Base-by-base conservation (phyloP, 2,797 vertebrate genomes). In the Urosaurus nigricauda region DNA sequence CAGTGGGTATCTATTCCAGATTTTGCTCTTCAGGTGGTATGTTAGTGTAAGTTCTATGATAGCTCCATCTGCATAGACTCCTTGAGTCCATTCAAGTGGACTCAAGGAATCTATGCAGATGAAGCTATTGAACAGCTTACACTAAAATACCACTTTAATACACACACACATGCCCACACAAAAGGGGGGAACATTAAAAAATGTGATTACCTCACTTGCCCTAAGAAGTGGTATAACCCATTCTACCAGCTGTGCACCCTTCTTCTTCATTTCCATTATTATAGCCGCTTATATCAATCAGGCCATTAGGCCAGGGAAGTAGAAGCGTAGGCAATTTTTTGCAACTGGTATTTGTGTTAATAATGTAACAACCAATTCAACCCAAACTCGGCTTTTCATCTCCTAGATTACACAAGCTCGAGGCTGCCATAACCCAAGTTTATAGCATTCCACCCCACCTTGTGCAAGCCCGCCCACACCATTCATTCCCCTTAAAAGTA, bases 361-460 rank as follows among this genome's bases (percentile, higher is more conserved):
- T 75, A 24, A 74, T 14, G 12, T 32, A 53, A 60, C 32, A 51
- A 35, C 51, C 51, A 37, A 29, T 80, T 65, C 74, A 65, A 19
- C 63, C 56, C 74, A 88, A 83, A 5, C 51, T 35, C 26, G 26
- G 65, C 37, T 70, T 79, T 79, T 89, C 43, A 71, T 26, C 58
- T 47, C 35, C 26, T 47, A 11, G 37, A n/a, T n/a, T 37, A 35
- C 53, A 70, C 26, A 65, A 81, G 32, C 56, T 68, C 26, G 43
- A 35, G 24, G 14, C 47, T 56, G 4, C 35, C 24, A 32, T 63
- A 74, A 32, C n/a, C 35, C 12, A 40, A n/a, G 21, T 74, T 86
- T 19, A 43, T 5, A 43, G 71, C 71, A 43, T 89, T 47, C 79
- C 2, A 1, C 7, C 58, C 51, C 84, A n/a, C n/a, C 37, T 12